A percentile compares a stretch with the other conserved stretches of the same genome.
phyloP scores from a whole-genome alignment of 35 echinoderm and acorn worm species.

The Apostichopus parvimensis region DNA sequence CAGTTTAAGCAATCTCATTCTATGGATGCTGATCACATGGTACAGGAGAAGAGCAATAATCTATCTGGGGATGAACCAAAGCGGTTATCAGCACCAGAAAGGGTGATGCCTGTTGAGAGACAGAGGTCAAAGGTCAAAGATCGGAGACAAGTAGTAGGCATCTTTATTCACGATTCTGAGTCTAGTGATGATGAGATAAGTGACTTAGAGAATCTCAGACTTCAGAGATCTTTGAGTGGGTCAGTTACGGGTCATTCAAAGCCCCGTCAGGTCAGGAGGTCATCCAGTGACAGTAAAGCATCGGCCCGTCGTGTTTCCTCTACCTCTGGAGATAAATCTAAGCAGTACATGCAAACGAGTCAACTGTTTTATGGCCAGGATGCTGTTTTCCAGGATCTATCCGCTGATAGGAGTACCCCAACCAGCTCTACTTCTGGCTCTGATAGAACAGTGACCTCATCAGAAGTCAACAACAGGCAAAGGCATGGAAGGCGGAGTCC shows the following conservation, averaged over 20 bases:
- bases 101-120: not conserved
- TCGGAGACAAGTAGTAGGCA: constrained; percentile 49
- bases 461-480: constrained; percentile 28
- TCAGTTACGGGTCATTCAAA: constrained; percentile 13
- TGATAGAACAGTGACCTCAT: constrained; percentile 12
- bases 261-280: constrained; percentile 57
- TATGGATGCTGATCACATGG: constrained; percentile 35
- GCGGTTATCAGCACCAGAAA: constrained; percentile 27
- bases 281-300: constrained; percentile 75
- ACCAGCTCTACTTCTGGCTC: constrained; percentile 32
- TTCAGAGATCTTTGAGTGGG: constrained; percentile 32
- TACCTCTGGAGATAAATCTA: constrained; percentile 6
- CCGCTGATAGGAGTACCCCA: constrained; percentile 37
- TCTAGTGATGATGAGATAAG: constrained; percentile 70
- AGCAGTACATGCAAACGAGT: constrained; percentile 38
- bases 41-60: not conserved
- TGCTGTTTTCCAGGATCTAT: constrained; percentile 41
- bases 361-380: constrained; percentile 45
- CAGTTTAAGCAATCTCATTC: constrained; percentile 55
- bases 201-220: constrained; percentile 60
- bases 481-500: constrained; percentile 27
- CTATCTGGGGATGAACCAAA: constrained; percentile 1
- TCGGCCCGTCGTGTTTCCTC: constrained; percentile 51
- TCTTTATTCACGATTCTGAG: constrained; percentile 75
- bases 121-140: constrained; percentile 46